phyloP scores from a whole-genome alignment of 2,888 invertebrate species.

The Morpho achilles region DNA sequence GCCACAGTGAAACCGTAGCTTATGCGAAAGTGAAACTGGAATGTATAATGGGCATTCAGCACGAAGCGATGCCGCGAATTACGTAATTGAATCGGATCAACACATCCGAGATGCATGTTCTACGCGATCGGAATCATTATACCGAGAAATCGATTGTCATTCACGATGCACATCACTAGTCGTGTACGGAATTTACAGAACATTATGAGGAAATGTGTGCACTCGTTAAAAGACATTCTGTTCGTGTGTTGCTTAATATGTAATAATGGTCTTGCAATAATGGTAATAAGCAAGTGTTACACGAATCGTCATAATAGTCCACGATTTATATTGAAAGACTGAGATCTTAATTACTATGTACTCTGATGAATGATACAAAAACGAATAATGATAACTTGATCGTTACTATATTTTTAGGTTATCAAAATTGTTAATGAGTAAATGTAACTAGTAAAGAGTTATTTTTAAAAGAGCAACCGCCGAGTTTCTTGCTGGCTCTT shows the following conservation, averaged over 20 bases:
- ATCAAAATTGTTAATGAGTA: too few relatives aligned
- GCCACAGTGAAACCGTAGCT: slow-evolving; percentile 55
- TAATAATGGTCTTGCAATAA: slow-evolving; percentile 30
- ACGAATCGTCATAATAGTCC: slow-evolving; percentile 20
- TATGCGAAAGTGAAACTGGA: slow-evolving; percentile 71
- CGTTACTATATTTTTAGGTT: too few relatives aligned
- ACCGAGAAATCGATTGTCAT: slow-evolving; percentile 27
- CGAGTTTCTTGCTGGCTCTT: too few relatives aligned
- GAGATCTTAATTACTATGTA: slow-evolving; percentile 2
- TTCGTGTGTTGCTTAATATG: slow-evolving; percentile 23
- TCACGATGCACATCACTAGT: slow-evolving; percentile 12
- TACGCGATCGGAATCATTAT: slow-evolving; percentile 46
- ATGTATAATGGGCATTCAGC: slow-evolving; percentile 42
- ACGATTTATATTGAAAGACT: slow-evolving; percentile 16
- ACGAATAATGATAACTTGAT: too few relatives aligned
- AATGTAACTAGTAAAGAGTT: too few relatives aligned
- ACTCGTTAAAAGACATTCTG: slow-evolving; percentile 22
- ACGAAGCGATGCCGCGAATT: slow-evolving; percentile 52
- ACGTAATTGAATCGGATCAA: slow-evolving; percentile 44
- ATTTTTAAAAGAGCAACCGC: too few relatives aligned
- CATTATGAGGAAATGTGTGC: slow-evolving; percentile 14
- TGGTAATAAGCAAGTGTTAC: slow-evolving; percentile 28
- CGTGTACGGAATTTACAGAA: slow-evolving; percentile 9
- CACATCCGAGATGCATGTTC: slow-evolving; percentile 40
- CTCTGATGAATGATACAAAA: background rate